Conservation (phyloP, 1,140 invertebrate species). For the Neuroterus valhalla region DNA sequence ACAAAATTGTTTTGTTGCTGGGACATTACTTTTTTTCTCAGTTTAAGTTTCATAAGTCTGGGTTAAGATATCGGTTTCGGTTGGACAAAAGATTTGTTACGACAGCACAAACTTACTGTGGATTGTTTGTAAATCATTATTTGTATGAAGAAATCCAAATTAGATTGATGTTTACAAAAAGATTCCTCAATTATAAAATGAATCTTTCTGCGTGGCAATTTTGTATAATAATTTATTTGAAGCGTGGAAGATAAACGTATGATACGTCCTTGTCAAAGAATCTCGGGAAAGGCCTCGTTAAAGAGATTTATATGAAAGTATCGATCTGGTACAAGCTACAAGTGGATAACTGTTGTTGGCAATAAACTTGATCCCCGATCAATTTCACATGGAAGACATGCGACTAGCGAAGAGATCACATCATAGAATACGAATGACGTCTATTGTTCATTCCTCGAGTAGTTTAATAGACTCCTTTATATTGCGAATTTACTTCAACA, state of each 20-base stretch:
- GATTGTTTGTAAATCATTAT: background rate
- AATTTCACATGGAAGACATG: slow-evolving; percentile 23
- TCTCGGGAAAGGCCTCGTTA: slow-evolving; percentile 14
- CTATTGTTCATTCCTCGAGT: slow-evolving; percentile 11
- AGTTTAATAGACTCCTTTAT: slow-evolving; percentile 1
- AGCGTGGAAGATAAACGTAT: background rate
- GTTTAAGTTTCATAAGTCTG: no score
- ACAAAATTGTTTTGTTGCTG: no score
- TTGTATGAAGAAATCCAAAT: background rate
- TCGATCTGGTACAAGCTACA: slow-evolving; percentile 1
- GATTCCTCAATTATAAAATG: background rate
- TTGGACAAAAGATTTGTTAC: no score
- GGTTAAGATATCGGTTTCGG: no score
- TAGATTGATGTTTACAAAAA: background rate
- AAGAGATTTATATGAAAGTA: slow-evolving; percentile 19
- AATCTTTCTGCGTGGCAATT: background rate
- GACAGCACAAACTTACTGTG: no score
- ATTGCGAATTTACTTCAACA: background rate
- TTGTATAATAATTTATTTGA: slow-evolving; percentile 1
- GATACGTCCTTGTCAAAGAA: background rate
- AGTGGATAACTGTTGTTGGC: slow-evolving; percentile 22
- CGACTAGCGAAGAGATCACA: background rate
- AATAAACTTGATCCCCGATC: slow-evolving; percentile 21
- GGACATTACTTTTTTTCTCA: no score
- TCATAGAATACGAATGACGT: slow-evolving; percentile 25